Evolutionary conservation across 2,797 vertebrate species (phyloP), one percentile per base, ranked within the genome.

Genomic region (Bucorvus abyssinicus): DNA sequence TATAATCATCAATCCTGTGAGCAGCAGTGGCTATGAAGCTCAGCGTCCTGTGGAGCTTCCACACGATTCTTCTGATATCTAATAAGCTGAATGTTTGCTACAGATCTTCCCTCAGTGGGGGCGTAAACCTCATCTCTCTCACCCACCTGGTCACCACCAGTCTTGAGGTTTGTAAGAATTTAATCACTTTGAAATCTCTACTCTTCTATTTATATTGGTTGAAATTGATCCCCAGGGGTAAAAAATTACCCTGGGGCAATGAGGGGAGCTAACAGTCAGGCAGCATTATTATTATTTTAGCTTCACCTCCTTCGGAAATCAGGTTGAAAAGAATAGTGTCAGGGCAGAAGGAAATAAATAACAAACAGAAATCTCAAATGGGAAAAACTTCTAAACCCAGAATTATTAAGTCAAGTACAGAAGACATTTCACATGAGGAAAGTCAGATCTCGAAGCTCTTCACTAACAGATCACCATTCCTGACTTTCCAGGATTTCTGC

Each of bases 401-500:
- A 78, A 69, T 60, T 79, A 90, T 55, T 32, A 50, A 92, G 32
- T 61, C 34, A 90, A 70, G 20, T 34, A 65, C 36, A 81, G 59
- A 80, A 86, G 69, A 61, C 20, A 55, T 56, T 89, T 81, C 79
- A 91, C 1, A 0, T 27, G 47, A 90, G n/a, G 21, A 84, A 78
- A 88, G 73, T 0, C 42, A 75, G 69, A 93, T 88, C 68, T 83
- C 21, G 32, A 45, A 89, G 80, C 32, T 88, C 88, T 91, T 87
- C 89, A 84, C 61, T 75, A 64, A 75, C 29, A 78, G 73, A 85
- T 90, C 79, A 71, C 29, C 24, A 77, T 83, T 84, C 32, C 57
- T 69, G 59, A 86, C 79, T 93, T 96, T 85, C 82, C 86, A 93
- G 82, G 85, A 93, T 89, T 94, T 84, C 80, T 94, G 73, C 61